Base-by-base conservation (phyloP, 1,140 invertebrate species). In the Pachyrhynchus sulphureomaculatus region DNA sequence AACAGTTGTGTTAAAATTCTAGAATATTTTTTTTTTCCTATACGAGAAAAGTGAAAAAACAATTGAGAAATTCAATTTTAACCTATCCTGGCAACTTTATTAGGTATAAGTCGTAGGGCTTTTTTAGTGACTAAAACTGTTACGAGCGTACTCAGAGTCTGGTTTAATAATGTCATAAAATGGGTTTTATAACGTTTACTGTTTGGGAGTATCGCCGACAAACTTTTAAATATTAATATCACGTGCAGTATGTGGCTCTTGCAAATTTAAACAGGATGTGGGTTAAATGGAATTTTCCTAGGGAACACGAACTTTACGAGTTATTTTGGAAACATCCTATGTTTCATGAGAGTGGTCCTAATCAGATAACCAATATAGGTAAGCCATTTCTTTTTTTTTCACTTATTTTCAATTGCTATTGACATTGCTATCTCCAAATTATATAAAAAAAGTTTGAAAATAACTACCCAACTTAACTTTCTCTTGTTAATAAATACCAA, bases 241-340 rank as follows among this genome's bases (percentile, higher is more conserved):
- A 51, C 26, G 47, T 33, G 29, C 47, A 24, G 33, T 34, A 49
- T 47, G 44, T 58, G 44, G 32, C 56, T 59, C 20, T 59, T 59
- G 45, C 56, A 59, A 59, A 51, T 59, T 59, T 59, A 59, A 59
- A 59, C 45, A 49, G 36, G 45, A 37, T 59, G 56, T 51, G 45
- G 56, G 56, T 51, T 59, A 59, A 59, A 59, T 51, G 47, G 47
- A 51, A 51, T 59, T 59, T 51, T 59, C 45, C 51, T 59, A 51
- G 44, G n/a, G 26, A 24, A 51, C 34, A 51, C 56, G 17, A 32
- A 51, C 48, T 59, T 59, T 59, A 59, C 51, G 56, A 51, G 47
- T 20, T 45, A 42, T 59, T 59, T 59, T 34, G 45, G 47, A 42
- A 59, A 51, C 56, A 17, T 42, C 49, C 49, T 59, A 39, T 45